Base-by-base conservation (phyloP, 2,888 invertebrate species). In the Dorcus hopei region DNA sequence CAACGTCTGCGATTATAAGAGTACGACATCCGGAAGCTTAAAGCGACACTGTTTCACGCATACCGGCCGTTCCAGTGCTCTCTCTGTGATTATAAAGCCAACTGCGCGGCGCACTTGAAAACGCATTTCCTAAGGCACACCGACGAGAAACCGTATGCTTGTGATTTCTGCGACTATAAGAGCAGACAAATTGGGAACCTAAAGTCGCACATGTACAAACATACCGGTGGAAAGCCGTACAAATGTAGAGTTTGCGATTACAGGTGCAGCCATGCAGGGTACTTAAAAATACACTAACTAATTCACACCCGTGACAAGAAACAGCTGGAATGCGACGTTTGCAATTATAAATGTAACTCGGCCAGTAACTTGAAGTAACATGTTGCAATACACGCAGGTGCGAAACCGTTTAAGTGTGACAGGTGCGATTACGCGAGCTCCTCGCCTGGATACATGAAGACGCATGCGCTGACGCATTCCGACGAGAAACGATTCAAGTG, bases 351-450 rank as follows among this genome's bases (percentile, higher is more conserved):
- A 6, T 26, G 26, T 6, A 26, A 26, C 26, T 26, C 26, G 26
- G 26, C 26, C 5, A 26, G 3, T 26, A 4, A 6, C 26, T 4
- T 26, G 26, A 4, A 6, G 26, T 3, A 26, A 6, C 26, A 26
- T 64, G 83, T 83, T 70, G 73, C 81, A 42, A 74, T 82, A 1
- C 87, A 87, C 68, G 80, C 75, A 48, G 79, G 80, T 6, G 82
- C 84, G 60, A 82, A 84, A 61, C 82, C 84, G 0, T 83, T 82
- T 62, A 81, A 83, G 16, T 87, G 87, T 66, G 84, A 87, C 65
- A 87, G 87, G 66, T 87, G 87, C 66, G 82, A 82, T 11, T 26
- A 3, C 5, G 81, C 83, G n/a, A 80, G 82, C 42, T 91, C 89
- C 69, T 80, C 26, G 5, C 26, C 26, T 4, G 26, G 26, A 4